Evolutionary conservation across 1,140 invertebrate genomes (phyloP), one percentile per base, ranked within the genome.

Genomic region (Alviniconcha marisindica): DNA sequence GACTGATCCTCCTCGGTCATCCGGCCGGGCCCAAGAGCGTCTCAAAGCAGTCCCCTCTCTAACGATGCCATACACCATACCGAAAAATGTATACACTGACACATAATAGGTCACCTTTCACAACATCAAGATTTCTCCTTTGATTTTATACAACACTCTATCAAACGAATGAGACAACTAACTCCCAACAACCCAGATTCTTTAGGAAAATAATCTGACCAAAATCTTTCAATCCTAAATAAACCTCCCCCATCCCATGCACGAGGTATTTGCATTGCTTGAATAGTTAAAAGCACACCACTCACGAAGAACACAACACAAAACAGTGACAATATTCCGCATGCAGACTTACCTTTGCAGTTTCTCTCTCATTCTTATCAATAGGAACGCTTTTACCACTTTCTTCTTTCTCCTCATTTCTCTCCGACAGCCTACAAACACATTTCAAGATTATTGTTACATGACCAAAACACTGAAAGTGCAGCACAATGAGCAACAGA

Each of bases 1-100:
- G 2, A 10, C 5, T 24, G 73, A 76, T 44, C 73, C 40, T 76
- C 73, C 73, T 76, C 36, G 36, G 38, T 80, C 78, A 80, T 80
- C 78, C 78, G 28, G 78, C 56, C n/a, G 78, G 78, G 78, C 78
- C 78, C 78, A 80, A 69, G 78, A 24, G 78, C 78, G 56, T 80
- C 56, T 80, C 56, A 80, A 42, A 33, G 54, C 56, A 33, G 56
- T 66, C 36, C 56, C 56, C 78, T 80, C 33, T 33, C 78, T 80
- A 80, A 60, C 60, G 56, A 80, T 80, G 54, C 60, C 78, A 80
- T 44, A 80, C 36, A 80, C 78, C 78, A 80, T 31, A 51, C 36
- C 31, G 77, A 38, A 28, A 71, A 40, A 78, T 78, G 56, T 56
- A 78, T 1, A 54, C 51, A 78, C 48, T 51, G 77, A 82, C 51